Percentiles rank a stretch among this genome's conserved stretches.
phyloP scores from a whole-genome alignment of 1,140 invertebrate genomes.

The Helicoverpa zea region DNA sequence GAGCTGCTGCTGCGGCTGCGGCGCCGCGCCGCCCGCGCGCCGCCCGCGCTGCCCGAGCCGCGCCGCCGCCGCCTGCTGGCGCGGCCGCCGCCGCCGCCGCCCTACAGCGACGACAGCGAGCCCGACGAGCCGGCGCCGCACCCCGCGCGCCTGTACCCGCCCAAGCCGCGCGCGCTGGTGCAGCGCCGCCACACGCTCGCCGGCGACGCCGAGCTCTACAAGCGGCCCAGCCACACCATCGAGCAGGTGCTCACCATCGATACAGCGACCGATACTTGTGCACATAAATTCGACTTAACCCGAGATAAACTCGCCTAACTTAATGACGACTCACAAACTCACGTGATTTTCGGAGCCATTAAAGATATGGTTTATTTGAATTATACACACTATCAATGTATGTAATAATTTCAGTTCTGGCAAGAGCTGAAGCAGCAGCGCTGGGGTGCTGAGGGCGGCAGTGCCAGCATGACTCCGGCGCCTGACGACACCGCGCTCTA shows the following conservation, averaged over 20 bases:
- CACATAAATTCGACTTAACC: no score
- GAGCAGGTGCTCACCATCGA: conserved; percentile 87
- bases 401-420: conserved; percentile 87
- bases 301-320: no score
- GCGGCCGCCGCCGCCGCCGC: conserved; percentile 18
- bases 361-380: no score
- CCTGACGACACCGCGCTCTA: conserved; percentile 71
- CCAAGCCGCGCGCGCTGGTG: conserved; percentile 90
- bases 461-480: conserved; percentile 68
- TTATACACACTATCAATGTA: background rate
- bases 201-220: conserved; percentile 90
- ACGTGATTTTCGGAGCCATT: no score
- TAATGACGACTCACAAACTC: no score
- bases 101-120: conserved; percentile 68
- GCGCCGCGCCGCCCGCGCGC: conserved; percentile 57
- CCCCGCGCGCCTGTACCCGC: conserved; percentile 88
- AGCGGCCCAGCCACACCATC: conserved; percentile 88
- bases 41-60: conserved; percentile 36
- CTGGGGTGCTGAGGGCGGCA: conserved; percentile 82
- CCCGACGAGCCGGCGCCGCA: conserved; percentile 70
- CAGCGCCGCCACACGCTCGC: conserved; percentile 96
- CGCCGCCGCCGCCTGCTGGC: conserved; percentile 34
- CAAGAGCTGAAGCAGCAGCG: conserved; percentile 88
- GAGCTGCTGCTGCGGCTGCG: conserved; percentile 66
- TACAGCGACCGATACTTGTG: no score